Base-by-base conservation (phyloP, 2,888 invertebrate genomes). In the Glaucopsyche alexis region DNA sequence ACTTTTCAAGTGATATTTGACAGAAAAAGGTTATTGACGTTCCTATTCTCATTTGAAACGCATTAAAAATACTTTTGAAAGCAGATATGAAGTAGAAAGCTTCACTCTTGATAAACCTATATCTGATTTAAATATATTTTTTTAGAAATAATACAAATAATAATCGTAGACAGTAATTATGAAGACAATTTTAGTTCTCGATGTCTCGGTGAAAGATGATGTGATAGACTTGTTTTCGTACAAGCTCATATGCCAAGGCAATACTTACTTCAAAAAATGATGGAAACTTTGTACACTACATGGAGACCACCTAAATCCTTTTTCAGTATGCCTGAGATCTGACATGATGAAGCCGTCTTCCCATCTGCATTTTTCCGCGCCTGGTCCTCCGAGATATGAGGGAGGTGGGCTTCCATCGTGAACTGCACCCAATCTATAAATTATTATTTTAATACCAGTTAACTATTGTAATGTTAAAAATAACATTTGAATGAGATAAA, bases 291-390 rank as follows among this genome's bases (percentile, higher is more conserved):
- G 96, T 73, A 98, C 96, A 81, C 97, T 97, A 90, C 98, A 98
- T 38, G 97, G 95, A 9, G 98, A 98, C 98, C 98, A 98, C 80
- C 97, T 94, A 94, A 98, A 98, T 42, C 98, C 98, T 84, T 98
- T 96, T 90, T 98, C 98, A 0, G 98, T 98, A 88, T 98, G 98
- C 81, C 98, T 93, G 76, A 98, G 94, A 90, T 98, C 98, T 72
- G 97, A 97, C 98, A 98, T 98, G 83, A 98, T 98, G 93, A 96
- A 98, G 73, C 98, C 98, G 87, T 98, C 98, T 84, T 98, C 98
- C 98, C 98, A 98, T 79, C 98, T 95, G 81, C 98, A 98, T 84
- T 97, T 97, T 86, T 98, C 97, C 29, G 98, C 98, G 16, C 98
- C 98, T 0, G 98, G 98, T 42, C 98, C 98, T 67, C 98, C 98